Percentiles rank a stretch among this genome's conserved stretches.
These are phyloP conservation scores for Apotomis turbidana DNA, from an alignment of 2,888 invertebrate species.

Conservation along the genomic window DNA sequence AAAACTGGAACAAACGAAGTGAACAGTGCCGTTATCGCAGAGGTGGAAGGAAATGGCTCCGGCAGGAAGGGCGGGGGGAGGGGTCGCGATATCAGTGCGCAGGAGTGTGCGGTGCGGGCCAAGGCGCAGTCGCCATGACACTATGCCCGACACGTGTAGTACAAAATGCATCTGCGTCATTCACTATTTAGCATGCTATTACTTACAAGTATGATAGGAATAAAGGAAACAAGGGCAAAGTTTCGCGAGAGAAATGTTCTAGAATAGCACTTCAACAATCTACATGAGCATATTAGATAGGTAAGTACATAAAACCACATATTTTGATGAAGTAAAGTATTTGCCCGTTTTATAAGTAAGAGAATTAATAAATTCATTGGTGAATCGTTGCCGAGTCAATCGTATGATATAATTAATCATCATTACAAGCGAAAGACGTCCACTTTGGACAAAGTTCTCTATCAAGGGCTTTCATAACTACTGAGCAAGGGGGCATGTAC, in stretches of 20 bases:
- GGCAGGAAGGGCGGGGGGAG: slow-evolving; percentile 34
- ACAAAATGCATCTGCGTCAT: slow-evolving; percentile 12
- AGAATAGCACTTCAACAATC: neutral
- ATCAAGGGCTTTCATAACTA: too few species aligned
- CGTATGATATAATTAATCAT: too few species aligned
- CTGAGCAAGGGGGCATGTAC: too few species aligned
- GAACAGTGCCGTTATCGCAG: slow-evolving; percentile 38
- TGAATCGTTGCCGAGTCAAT: too few species aligned
- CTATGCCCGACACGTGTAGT: slow-evolving; percentile 30
- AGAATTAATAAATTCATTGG: too few species aligned
- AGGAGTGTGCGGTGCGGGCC: slow-evolving; percentile 52
- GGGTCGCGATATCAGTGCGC: slow-evolving; percentile 54
- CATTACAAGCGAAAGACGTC: too few species aligned
- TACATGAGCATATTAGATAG: neutral
- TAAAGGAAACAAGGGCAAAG: slow-evolving; percentile 8
- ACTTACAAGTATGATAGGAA: slow-evolving; percentile 9
- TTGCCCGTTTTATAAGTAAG: too few species aligned
- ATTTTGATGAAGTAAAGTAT: neutral
- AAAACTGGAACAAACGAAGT: neutral
- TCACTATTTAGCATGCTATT: slow-evolving; percentile 11
- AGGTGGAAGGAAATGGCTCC: slow-evolving; percentile 40
- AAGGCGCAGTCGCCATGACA: slow-evolving; percentile 47
- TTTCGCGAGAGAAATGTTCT: slow-evolving; percentile 5
- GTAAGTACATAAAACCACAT: neutral
- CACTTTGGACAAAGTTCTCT: too few species aligned